Conservation (phyloP, 2,888 invertebrate species). For the Nomada goodeniana region DNA sequence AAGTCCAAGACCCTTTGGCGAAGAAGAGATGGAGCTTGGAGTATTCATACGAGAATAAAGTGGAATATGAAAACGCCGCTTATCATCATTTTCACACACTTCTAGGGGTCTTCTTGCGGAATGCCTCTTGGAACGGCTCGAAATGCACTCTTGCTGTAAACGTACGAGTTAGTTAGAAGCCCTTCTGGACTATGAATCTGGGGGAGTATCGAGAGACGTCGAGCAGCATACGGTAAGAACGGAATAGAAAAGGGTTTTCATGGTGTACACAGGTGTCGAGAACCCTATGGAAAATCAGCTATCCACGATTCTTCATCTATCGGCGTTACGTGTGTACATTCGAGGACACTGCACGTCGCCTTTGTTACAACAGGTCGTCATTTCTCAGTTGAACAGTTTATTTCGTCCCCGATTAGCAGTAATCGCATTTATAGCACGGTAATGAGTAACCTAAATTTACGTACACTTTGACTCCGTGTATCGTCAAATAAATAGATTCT, state of each 20-base stretch:
- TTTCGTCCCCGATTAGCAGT: constrained; percentile 26
- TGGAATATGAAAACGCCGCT: constrained; percentile 7
- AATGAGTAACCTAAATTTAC: background rate
- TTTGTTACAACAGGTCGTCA: constrained; percentile 20
- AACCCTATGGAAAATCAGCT: constrained; percentile 52
- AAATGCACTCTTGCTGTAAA: constrained; percentile 40
- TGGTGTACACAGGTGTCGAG: constrained; percentile 56
- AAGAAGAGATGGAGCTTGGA: background rate
- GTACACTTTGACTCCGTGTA: background rate
- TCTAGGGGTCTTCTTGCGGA: constrained; percentile 6
- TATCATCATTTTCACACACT: constrained; percentile 21
- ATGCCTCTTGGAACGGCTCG: constrained; percentile 24
- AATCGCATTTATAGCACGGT: constrained; percentile 15
- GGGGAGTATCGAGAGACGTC: constrained; percentile 44
- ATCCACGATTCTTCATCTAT: constrained; percentile 50
- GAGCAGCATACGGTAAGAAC: constrained; percentile 35
- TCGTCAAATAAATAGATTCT: too few species aligned
- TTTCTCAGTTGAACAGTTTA: constrained; percentile 28
- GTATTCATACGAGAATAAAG: background rate
- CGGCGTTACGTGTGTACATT: constrained; percentile 4
- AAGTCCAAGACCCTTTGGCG: background rate
- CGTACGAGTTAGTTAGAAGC: constrained; percentile 32
- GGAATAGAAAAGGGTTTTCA: constrained; percentile 54
- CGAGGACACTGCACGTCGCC: constrained; percentile 30
- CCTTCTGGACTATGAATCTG: constrained; percentile 8